Evolutionary conservation across 2,797 vertebrate genomes (phyloP).

Genomic region (Amniataba percoides): DNA sequence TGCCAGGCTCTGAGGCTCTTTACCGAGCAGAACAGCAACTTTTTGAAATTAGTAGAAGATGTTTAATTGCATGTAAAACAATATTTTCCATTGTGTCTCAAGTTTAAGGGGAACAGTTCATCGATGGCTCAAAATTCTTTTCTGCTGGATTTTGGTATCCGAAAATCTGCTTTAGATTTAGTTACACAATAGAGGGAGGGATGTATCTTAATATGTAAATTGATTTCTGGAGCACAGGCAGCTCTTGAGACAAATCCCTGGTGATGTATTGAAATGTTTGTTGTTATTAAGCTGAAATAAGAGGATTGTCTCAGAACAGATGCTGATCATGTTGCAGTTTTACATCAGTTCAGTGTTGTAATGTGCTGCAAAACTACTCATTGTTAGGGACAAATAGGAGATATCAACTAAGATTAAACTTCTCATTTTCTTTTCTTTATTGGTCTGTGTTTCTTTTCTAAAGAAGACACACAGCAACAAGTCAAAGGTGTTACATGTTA

Average conservation of each 20-base stretch:
- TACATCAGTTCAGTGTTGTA: conserved; percentile 11
- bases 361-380: neutral
- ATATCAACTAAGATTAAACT: neutral
- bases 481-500: conserved; percentile 6
- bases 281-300: conserved; percentile 23
- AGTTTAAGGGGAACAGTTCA: conserved; percentile 16
- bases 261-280: conserved; percentile 14
- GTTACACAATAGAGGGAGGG: conserved; percentile 17
- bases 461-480: neutral
- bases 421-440: conserved; percentile 1
- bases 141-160: conserved; percentile 7
- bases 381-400: neutral
- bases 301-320: neutral
- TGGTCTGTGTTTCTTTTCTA: neutral
- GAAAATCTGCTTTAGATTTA: conserved; percentile 42
- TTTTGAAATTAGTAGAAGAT: conserved; percentile 8
- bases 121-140: neutral
- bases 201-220: conserved; percentile 11
- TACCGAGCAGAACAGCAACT: conserved; percentile 38
- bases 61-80: conserved; percentile 13
- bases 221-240: conserved; percentile 17
- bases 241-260: conserved; percentile 21
- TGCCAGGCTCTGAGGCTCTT: conserved; percentile 29
- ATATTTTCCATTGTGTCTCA: conserved; percentile 8
- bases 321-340: conserved; percentile 18